These are phyloP conservation scores for Lumbricus terrestris DNA, from an alignment of 2,888 invertebrate genomes.

Conservation along the genomic window DNA sequence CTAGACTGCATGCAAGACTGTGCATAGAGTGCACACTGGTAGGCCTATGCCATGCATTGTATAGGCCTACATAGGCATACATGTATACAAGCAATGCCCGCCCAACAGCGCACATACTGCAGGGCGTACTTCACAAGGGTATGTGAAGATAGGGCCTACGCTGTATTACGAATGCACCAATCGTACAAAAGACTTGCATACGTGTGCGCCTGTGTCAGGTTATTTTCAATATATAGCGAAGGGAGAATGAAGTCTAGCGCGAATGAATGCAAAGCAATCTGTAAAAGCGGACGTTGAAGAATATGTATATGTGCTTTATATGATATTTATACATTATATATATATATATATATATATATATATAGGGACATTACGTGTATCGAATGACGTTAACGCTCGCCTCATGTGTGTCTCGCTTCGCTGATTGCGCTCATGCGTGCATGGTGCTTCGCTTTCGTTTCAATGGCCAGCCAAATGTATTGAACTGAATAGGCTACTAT, in stretches of 20 bases:
- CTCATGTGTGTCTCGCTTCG: not conserved
- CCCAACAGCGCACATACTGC: not conserved
- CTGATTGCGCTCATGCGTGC: not conserved
- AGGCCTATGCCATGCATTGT: too few species aligned
- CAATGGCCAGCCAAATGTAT: not conserved
- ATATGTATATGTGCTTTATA: too few species aligned
- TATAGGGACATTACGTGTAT: not conserved
- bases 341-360: too few species aligned
- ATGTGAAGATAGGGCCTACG: not conserved
- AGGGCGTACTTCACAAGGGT: not conserved
- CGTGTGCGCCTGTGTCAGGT: too few species aligned
- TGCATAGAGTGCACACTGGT: too few species aligned
- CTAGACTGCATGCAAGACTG: not conserved
- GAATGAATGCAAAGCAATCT: not conserved
- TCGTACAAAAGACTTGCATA: not conserved
- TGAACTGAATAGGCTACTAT: not conserved
- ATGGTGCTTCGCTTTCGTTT: not conserved
- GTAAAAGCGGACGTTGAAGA: too few species aligned
- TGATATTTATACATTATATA: too few species aligned
- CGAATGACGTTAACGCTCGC: not conserved
- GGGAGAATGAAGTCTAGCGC: not conserved
- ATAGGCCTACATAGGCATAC: too few species aligned
- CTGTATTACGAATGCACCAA: too few species aligned
- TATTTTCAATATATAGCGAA: not conserved
- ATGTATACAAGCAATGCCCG: not conserved